These are phyloP conservation scores for Tachina lurida DNA, from an alignment of 2,888 invertebrate species.

Conservation along the genomic window DNA sequence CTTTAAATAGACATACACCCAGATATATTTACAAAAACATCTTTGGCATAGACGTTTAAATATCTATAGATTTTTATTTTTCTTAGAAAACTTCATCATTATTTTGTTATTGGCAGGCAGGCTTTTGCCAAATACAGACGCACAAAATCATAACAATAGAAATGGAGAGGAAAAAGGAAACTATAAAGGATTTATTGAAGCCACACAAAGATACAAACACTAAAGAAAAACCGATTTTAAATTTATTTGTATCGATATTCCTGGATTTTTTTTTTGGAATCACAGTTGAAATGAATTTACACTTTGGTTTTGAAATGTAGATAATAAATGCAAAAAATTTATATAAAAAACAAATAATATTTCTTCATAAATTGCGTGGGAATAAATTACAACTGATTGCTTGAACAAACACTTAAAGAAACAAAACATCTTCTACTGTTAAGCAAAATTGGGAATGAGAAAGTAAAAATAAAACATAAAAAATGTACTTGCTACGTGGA, in stretches of 20 bases:
- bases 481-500: not conserved
- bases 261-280: too few relatives aligned
- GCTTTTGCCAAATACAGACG: slow-evolving; percentile 18
- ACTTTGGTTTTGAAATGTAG: slow-evolving; percentile 20
- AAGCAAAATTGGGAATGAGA: not conserved
- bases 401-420: slow-evolving; percentile 58
- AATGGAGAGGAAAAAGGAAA: not conserved
- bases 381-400: slow-evolving; percentile 70
- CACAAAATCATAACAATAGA: slow-evolving; percentile 33
- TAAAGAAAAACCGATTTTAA: not conserved
- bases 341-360: not conserved
- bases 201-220: not conserved
- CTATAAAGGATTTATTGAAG: not conserved
- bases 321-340: not conserved
- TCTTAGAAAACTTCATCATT: slow-evolving; percentile 24
- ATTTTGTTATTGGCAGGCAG: slow-evolving; percentile 28
- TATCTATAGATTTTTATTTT: slow-evolving; percentile 4
- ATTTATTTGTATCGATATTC: not conserved
- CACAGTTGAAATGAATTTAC: slow-evolving; percentile 6
- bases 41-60: slow-evolving; percentile 11
- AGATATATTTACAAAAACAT: slow-evolving; percentile 25
- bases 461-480: not conserved
- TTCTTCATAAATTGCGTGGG: slow-evolving; percentile 64
- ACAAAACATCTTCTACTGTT: slow-evolving; percentile 12
- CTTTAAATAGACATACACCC: not conserved